Evolutionary conservation across 1,140 invertebrate genomes (phyloP).

Genomic region (Oncopodura yosiiana): DNA sequence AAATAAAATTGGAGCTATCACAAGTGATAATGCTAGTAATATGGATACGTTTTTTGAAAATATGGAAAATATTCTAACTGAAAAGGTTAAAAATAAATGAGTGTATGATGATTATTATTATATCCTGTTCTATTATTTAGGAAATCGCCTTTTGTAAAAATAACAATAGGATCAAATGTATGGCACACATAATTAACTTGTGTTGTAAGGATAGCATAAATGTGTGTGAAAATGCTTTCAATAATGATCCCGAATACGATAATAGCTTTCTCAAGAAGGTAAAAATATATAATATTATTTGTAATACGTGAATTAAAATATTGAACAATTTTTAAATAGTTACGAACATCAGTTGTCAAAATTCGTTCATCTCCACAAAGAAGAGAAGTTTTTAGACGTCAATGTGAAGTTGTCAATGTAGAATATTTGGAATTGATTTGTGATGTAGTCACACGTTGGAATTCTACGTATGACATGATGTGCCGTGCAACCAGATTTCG

Average conservation of each 20-base stretch:
- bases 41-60: constrained; percentile 19
- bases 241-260: no score
- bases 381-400: background rate
- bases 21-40: constrained; percentile 37
- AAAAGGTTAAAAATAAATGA: constrained; percentile 29
- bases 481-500: constrained; percentile 6
- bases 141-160: background rate
- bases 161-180: constrained; percentile 4
- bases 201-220: no score
- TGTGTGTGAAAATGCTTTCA: no score
- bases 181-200: no score
- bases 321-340: no score
- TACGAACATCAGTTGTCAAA: background rate
- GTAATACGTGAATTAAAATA: no score
- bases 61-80: background rate
- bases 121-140: background rate
- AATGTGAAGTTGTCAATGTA: background rate
- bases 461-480: constrained; percentile 37
- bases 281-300: no score
- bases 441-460: constrained; percentile 37
- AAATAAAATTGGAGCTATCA: constrained; percentile 22
- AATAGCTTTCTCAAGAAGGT: no score
- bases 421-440: constrained; percentile 37
- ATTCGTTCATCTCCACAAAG: background rate
- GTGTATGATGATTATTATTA: constrained; percentile 15